A percentile compares a stretch with the other conserved stretches of the same genome.
phyloP scores from a whole-genome alignment of 2,797 vertebrate species.

The Gymnoscopelus braueri region DNA sequence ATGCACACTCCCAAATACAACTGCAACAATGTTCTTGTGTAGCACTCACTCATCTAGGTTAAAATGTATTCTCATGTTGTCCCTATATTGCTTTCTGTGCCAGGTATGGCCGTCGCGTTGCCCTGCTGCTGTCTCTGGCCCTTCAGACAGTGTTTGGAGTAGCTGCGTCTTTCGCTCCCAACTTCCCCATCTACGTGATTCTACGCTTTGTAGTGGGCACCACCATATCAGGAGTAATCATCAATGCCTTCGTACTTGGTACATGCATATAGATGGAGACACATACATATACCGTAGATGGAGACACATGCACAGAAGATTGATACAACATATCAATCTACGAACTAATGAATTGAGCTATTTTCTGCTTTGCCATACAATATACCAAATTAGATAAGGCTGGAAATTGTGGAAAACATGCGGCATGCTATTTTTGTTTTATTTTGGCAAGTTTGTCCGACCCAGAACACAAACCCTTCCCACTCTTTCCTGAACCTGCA shows the following conservation, averaged over 20 bases:
- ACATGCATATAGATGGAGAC: constrained; percentile 22
- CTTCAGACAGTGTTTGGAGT: constrained; percentile 81
- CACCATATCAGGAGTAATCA: constrained; percentile 81
- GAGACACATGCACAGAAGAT: constrained; percentile 4
- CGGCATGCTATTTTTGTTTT: constrained; percentile 24
- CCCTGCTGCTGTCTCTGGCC: constrained; percentile 81
- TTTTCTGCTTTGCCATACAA: no score
- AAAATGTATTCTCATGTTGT: constrained; percentile 8
- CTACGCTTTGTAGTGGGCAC: constrained; percentile 85
- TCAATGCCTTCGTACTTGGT: constrained; percentile 84
- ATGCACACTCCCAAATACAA: not conserved
- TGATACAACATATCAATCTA: no score
- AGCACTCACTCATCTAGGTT: not conserved
- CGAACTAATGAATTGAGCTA: no score
- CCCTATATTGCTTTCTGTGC: constrained; percentile 26
- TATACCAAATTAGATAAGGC: no score
- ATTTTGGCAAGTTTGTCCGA: constrained; percentile 11
- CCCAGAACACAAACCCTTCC: constrained; percentile 33
- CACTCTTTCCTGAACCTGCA: constrained; percentile 24
- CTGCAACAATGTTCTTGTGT: not conserved
- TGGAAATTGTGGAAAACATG: not conserved
- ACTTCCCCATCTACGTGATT: constrained; percentile 80
- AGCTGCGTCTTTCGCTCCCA: constrained; percentile 83
- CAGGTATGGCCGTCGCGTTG: constrained; percentile 85
- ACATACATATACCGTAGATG: not conserved